These are phyloP conservation scores for Dermochelys coriacea DNA, from an alignment of 2,797 vertebrate genomes.

Conservation along the genomic window DNA sequence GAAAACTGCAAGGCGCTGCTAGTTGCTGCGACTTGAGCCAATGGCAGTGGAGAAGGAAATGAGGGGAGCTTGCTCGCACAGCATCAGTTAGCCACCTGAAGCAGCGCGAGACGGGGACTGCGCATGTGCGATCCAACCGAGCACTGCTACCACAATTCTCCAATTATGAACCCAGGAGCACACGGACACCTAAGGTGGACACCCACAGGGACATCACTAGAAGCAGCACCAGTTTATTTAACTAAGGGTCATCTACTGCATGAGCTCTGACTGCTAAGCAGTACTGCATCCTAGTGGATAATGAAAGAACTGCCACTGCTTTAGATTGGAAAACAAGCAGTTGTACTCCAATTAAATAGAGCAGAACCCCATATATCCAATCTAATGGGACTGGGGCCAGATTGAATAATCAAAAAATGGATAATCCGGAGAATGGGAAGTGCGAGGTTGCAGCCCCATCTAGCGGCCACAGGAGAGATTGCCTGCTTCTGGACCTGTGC, in stretches of 20 bases:
- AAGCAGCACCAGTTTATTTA: neutral
- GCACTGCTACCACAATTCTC: no score
- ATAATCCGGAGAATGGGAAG: neutral
- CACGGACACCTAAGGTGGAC: no score
- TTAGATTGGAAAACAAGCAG: neutral
- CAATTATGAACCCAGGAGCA: no score
- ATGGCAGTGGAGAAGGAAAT: no score
- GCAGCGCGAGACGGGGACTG: no score
- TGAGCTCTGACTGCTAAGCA: neutral
- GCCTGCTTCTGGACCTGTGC: neutral
- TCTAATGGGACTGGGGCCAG: neutral
- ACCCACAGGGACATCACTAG: no score
- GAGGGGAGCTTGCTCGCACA: no score
- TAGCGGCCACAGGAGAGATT: neutral
- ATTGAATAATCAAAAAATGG: neutral
- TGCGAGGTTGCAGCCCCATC: no score
- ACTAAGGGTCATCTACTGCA: accelerated
- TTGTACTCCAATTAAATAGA: neutral
- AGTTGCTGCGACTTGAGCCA: no score
- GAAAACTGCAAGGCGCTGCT: no score
- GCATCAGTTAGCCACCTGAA: no score
- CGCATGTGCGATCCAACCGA: no score
- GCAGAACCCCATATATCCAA: neutral
- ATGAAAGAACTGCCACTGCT: neutral
- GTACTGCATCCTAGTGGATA: neutral